Evolutionary conservation across 64 coral and sea anemone genomes (phyloP).

Genomic region (Hydrozoanthus tunicans): DNA sequence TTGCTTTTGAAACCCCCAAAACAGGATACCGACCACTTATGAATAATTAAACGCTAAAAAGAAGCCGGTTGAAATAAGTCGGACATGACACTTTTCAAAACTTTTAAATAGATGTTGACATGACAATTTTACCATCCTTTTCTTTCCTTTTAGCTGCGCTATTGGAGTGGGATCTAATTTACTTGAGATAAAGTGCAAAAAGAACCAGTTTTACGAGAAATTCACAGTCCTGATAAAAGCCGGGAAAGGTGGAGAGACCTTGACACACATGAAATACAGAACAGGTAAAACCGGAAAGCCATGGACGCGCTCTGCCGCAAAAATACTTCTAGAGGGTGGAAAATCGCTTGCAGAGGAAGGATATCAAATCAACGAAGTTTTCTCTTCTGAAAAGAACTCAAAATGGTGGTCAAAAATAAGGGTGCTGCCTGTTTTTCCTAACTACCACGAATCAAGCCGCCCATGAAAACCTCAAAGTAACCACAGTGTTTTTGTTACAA

Average conservation of each 20-base stretch:
- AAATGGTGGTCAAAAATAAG: background rate
- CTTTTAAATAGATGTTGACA: no score
- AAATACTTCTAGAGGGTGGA: background rate
- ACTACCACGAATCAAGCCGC: background rate
- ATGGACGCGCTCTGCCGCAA: background rate
- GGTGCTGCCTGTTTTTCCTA: background rate
- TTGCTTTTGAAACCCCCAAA: no score
- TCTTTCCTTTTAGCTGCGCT: background rate
- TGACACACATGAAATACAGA: background rate
- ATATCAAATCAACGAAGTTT: background rate
- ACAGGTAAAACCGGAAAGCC: background rate
- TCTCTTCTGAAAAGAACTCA: background rate
- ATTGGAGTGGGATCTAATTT: background rate
- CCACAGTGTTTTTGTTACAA: background rate
- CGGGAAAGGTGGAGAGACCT: background rate
- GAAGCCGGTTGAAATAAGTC: no score
- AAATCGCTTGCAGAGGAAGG: background rate
- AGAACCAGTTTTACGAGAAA: background rate
- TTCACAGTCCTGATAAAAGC: background rate
- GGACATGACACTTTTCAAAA: no score
- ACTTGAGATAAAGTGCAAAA: background rate
- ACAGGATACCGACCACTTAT: no score
- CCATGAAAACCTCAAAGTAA: background rate
- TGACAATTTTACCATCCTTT: no score
- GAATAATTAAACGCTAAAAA: no score